Conservation (phyloP, 2,113 vertebrate species). For the Speoplatyrhinus poulsoni region DNA sequence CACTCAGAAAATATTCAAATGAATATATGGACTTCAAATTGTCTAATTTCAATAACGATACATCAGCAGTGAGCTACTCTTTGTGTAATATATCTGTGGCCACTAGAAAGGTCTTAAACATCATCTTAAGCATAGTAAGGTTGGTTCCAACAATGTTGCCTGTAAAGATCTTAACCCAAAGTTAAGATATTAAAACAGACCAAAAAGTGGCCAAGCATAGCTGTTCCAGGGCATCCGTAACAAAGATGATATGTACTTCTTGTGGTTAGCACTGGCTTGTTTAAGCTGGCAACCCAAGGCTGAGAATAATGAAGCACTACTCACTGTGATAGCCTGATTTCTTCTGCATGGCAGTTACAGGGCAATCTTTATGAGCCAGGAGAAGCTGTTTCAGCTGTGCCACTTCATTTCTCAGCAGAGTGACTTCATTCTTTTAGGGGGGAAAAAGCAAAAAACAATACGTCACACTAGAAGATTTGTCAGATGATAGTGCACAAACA, state of each 20-base stretch:
- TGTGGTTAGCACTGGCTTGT: slow-evolving; percentile 73
- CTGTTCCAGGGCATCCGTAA: slow-evolving; percentile 43
- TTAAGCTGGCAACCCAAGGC: slow-evolving; percentile 78
- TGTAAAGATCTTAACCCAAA: slow-evolving; percentile 50
- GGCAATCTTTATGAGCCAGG: slow-evolving; percentile 99
- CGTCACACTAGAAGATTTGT: slow-evolving; percentile 13
- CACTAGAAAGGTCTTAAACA: slow-evolving; percentile 12
- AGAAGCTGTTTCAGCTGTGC: slow-evolving; percentile 99
- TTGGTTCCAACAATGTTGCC: slow-evolving; percentile 19
- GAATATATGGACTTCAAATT: too few species aligned
- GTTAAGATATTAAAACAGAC: slow-evolving; percentile 42
- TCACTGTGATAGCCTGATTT: slow-evolving; percentile 99
- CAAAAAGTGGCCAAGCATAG: slow-evolving; percentile 24
- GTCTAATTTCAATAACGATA: too few species aligned
- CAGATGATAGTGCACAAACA: slow-evolving; percentile 20
- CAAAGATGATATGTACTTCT: slow-evolving; percentile 52
- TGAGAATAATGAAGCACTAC: slow-evolving; percentile 91
- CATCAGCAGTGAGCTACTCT: not conserved
- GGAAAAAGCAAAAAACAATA: slow-evolving; percentile 72
- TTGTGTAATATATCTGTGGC: slow-evolving; percentile 51
- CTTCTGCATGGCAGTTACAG: slow-evolving; percentile 99
- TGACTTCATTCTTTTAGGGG: slow-evolving; percentile 93
- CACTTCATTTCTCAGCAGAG: slow-evolving; percentile 99
- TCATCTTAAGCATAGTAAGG: not conserved
- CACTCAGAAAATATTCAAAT: not conserved